Conservation (phyloP, 2,888 invertebrate species). For the Plagodis pulveraria region DNA sequence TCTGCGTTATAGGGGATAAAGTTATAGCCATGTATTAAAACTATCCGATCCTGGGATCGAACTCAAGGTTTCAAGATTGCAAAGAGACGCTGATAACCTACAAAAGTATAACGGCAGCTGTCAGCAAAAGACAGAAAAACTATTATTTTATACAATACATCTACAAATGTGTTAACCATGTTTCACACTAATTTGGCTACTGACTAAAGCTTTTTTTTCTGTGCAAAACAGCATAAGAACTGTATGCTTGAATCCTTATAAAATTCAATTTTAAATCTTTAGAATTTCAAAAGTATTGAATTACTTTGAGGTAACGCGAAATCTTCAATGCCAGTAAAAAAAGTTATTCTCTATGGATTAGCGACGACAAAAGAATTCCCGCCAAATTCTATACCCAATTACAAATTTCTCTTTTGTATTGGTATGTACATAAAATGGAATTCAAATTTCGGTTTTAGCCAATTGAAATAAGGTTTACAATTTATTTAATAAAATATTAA, state of each 20-base stretch:
- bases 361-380: constrained; percentile 46
- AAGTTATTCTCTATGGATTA: constrained; percentile 52
- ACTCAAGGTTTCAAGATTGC: too few relatives aligned
- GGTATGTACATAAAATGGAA: neutral
- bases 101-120: too few relatives aligned
- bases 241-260: constrained; percentile 9
- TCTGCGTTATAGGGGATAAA: too few relatives aligned
- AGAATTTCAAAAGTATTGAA: constrained; percentile 39
- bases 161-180: constrained; percentile 8
- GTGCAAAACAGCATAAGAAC: constrained; percentile 5
- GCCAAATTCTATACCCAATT: constrained; percentile 30
- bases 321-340: constrained; percentile 39
- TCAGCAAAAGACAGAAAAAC: too few relatives aligned
- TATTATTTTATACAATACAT: neutral
- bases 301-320: constrained; percentile 36
- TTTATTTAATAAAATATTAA: neutral
- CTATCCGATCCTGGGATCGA: too few relatives aligned
- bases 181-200: constrained; percentile 13
- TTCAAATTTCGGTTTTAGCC: neutral
- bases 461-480: neutral
- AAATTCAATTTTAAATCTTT: constrained; percentile 15
- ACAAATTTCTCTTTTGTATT: neutral
- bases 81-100: too few relatives aligned
- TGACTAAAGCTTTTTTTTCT: constrained; percentile 3
- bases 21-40: too few relatives aligned